Conservation (phyloP, 1,140 invertebrate genomes). For the Heliconius hermathena region DNA sequence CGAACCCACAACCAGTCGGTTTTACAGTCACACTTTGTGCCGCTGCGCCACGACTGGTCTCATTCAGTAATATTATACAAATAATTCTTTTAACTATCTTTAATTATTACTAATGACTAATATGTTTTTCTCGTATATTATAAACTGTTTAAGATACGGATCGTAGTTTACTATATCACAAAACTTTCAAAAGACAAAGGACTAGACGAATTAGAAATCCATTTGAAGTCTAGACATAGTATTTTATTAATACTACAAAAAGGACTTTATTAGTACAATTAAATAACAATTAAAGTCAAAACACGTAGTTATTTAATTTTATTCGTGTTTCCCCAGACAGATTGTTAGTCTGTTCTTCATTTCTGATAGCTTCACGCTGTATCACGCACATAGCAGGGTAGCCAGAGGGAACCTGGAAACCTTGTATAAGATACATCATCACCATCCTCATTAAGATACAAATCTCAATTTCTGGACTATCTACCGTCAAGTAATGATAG, state of each 20-base stretch:
- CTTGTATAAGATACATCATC: too few species aligned
- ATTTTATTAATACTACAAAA: constrained; percentile 4
- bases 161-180: neutral
- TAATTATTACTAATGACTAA: neutral
- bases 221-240: neutral
- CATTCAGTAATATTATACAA: too few species aligned
- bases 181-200: neutral
- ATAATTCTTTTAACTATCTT: too few species aligned
- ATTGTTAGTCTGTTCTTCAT: too few species aligned
- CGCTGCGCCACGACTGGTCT: too few species aligned
- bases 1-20: too few species aligned
- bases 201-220: neutral
- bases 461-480: too few species aligned
- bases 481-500: too few species aligned
- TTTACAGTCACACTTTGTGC: too few species aligned
- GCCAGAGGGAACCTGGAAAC: neutral
- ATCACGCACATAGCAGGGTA: neutral
- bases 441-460: too few species aligned
- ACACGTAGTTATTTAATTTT: neutral
- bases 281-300: neutral
- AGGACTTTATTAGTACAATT: neutral
- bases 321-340: too few species aligned
- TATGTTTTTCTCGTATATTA: neutral
- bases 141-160: neutral
- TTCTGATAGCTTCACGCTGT: neutral